Evolutionary conservation across 2,888 invertebrate genomes (phyloP).

Genomic region (Callosobruchus maculatus): DNA sequence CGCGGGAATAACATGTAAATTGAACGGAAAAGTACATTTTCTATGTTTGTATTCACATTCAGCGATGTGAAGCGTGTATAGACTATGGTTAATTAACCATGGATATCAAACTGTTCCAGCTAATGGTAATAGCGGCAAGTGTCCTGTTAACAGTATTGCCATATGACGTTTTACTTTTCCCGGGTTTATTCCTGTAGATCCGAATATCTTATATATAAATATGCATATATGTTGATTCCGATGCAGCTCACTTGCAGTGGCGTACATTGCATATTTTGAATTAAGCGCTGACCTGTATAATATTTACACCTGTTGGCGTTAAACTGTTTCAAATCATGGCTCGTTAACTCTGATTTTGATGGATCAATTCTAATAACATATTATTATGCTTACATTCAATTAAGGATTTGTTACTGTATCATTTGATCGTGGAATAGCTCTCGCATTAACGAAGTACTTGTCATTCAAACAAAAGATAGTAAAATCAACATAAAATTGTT

Average conservation of each 20-base stretch:
- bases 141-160: neutral
- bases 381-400: too few species aligned
- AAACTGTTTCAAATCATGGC: too few species aligned
- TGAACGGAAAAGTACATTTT: neutral
- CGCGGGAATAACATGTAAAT: neutral
- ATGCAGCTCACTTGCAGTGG: neutral
- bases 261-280: neutral
- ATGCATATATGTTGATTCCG: neutral
- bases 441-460: too few species aligned
- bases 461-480: too few species aligned
- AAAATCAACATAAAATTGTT: too few species aligned
- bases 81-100: neutral
- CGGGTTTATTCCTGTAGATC: neutral
- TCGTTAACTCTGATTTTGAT: too few species aligned
- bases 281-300: too few species aligned
- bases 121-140: neutral
- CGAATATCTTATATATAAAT: neutral
- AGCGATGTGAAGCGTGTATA: neutral
- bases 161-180: neutral
- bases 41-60: neutral
- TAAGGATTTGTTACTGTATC: too few species aligned
- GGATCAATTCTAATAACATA: too few species aligned
- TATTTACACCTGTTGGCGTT: too few species aligned
- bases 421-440: too few species aligned
- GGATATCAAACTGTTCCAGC: neutral